These are phyloP conservation scores for Eonycteris spelaea DNA, from an alignment of 2,113 vertebrate genomes.

Conservation along the genomic window DNA sequence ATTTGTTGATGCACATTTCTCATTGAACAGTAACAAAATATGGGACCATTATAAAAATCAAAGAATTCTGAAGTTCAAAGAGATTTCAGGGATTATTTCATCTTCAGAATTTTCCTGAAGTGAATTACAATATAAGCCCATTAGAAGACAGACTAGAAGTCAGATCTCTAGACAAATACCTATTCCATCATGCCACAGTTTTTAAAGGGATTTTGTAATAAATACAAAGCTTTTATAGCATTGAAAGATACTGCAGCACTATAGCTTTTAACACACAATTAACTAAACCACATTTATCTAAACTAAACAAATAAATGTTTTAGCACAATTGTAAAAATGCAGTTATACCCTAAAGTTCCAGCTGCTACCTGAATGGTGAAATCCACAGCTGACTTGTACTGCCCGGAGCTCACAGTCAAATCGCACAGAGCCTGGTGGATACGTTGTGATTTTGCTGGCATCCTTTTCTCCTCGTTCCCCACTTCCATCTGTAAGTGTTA, in stretches of 20 bases:
- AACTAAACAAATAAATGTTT: conserved; percentile 13
- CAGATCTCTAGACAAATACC: not conserved
- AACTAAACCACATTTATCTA: not conserved
- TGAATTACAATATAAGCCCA: not conserved
- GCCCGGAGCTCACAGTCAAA: conserved; percentile 96
- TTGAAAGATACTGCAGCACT: not conserved
- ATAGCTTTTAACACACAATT: not conserved
- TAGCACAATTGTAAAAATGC: conserved; percentile 65
- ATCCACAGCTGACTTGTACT: conserved; percentile 97
- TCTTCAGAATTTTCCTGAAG: not conserved
- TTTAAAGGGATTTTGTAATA: not conserved
- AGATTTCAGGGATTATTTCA: not conserved
- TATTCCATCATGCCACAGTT: not conserved
- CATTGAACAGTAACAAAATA: not conserved
- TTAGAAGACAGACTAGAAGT: not conserved
- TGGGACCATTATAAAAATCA: not conserved
- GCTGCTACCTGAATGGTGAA: conserved; percentile 96
- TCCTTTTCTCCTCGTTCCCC: conserved; percentile 98
- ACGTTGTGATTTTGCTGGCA: conserved; percentile 98
- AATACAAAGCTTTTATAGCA: not conserved
- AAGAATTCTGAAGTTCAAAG: not conserved
- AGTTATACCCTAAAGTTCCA: conserved; percentile 66
- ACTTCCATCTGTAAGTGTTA: conserved; percentile 90
- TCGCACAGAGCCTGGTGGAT: conserved; percentile 94
- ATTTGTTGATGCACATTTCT: not conserved